Conservation (phyloP, 1,140 invertebrate species). For the Tetraneura akinire region DNA sequence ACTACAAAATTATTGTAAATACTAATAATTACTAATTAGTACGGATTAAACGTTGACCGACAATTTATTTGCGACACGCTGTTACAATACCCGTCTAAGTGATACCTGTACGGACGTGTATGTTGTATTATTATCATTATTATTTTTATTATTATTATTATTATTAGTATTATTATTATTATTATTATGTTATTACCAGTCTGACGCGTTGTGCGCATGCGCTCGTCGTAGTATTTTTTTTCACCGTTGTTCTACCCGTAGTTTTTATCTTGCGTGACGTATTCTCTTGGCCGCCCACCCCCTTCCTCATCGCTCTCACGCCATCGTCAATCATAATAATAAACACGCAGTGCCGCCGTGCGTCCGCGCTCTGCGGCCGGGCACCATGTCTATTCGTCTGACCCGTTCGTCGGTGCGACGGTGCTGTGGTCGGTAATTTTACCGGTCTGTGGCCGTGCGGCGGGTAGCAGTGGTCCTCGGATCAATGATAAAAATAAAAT, state of each 20-base stretch:
- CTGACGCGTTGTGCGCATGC: neutral
- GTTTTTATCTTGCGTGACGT: constrained; percentile 50
- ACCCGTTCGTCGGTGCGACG: neutral
- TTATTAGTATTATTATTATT: too few species aligned
- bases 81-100: neutral
- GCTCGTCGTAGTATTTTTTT: too few species aligned
- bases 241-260: too few species aligned
- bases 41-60: neutral
- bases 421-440: neutral
- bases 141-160: too few species aligned
- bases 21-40: too few species aligned
- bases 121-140: too few species aligned
- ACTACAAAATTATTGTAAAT: too few species aligned
- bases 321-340: neutral
- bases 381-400: constrained; percentile 17
- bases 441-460: neutral
- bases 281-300: neutral
- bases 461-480: neutral
- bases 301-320: too few species aligned
- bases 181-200: neutral
- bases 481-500: constrained; percentile 51
- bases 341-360: constrained; percentile 10
- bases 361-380: neutral
- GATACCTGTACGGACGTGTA: too few species aligned
- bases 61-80: neutral